phyloP scores from a whole-genome alignment of 2,888 invertebrate genomes.

The Diaphora mendica region DNA sequence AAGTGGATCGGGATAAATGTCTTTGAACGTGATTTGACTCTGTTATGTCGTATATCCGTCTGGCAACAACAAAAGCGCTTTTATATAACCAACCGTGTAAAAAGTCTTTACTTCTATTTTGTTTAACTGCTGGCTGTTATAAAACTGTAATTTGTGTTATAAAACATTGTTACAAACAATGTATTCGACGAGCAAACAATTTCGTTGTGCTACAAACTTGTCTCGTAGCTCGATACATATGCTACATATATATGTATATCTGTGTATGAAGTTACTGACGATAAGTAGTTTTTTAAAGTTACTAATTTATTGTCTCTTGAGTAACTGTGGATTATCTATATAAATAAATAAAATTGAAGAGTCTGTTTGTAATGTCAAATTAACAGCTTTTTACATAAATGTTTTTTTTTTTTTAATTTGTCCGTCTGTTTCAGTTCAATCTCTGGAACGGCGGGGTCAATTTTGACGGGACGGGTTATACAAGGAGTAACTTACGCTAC shows the following conservation, averaged over 20 bases:
- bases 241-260: neutral
- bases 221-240: too few relatives aligned
- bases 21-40: neutral
- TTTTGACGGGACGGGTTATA: too few relatives aligned
- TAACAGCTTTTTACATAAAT: too few relatives aligned
- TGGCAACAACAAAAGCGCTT: neutral
- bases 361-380: too few relatives aligned
- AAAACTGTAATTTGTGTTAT: slow-evolving; percentile 1
- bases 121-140: neutral
- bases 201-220: neutral
- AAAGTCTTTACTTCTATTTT: neutral
- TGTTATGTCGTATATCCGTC: neutral
- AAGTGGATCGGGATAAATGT: neutral
- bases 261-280: neutral
- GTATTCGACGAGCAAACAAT: neutral
- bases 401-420: too few relatives aligned
- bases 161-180: slow-evolving; percentile 3
- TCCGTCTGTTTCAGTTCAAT: too few relatives aligned
- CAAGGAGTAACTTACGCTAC: too few relatives aligned
- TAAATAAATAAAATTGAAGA: too few relatives aligned
- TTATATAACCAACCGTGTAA: neutral
- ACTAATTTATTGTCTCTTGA: too few relatives aligned
- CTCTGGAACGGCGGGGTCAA: too few relatives aligned
- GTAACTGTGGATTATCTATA: too few relatives aligned
- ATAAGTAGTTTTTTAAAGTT: neutral